Base-by-base conservation (phyloP, 2,113 vertebrate genomes). In the Dasyornis broadbenti region DNA sequence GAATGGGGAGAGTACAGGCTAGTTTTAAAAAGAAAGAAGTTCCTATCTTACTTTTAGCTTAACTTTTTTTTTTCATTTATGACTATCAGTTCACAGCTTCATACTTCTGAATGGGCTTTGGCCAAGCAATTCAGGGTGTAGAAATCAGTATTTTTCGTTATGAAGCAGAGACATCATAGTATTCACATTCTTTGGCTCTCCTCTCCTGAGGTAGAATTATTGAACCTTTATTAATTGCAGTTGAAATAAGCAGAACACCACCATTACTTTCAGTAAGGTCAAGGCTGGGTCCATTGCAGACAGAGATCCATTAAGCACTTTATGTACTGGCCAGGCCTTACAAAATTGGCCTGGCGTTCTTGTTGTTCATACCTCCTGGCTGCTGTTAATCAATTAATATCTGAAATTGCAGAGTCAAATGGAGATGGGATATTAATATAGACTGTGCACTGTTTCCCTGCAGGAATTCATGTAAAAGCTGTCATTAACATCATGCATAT, bases 401-500 rank as follows among this genome's bases (percentile, higher is more conserved):
- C 8, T 92, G 92, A 91, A 94, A 77, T 44, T 77, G 45, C 33
- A 64, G 86, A 76, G 79, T 95, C 69, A 88, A 42, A 87, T 63
- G 61, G 59, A 94, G 66, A 78, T 0, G 3, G 64, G 72, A 78
- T 78, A 82, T 94, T 90, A 94, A 92, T 95, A 63, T 20, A 73
- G 82, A 84, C 57, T 47, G 45, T 49, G 30, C 42, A 60, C 40
- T 49, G 66, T 49, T 84, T 84, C 81, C 84, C 76, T 90, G 52
- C 64, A 96, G 92, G 89, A 91, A 90, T 66, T 89, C 50, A 90
- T 92, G 81, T 81, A 95, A 87, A 95, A 97, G 72, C 70, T 88
- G 89, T 94, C 87, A 89, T 92, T 96, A 96, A 92, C 84, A 76
- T 81, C 91, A 96, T 94, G 72, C 77, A 89, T 93, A 93, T 90